Conservation (phyloP, 2,113 vertebrate species). For the Romanogobio albipinnatus region DNA sequence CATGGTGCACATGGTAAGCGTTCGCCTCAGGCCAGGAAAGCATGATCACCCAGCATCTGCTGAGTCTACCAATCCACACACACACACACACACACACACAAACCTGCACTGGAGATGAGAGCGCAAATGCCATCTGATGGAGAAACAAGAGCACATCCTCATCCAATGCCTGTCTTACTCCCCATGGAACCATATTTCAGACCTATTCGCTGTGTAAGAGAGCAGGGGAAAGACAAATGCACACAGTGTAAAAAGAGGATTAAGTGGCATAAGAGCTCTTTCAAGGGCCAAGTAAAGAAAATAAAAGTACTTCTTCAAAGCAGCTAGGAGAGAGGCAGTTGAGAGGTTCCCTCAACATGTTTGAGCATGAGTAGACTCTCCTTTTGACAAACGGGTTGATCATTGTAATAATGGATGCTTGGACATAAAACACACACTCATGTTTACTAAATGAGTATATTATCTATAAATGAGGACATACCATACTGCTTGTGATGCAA, state of each 20-base stretch:
- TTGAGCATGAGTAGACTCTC: constrained; percentile 5
- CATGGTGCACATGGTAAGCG: constrained; percentile 22
- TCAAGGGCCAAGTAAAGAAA: constrained; percentile 17
- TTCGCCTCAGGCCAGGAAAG: constrained; percentile 54
- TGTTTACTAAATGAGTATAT: neutral
- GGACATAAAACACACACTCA: neutral
- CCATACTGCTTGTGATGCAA: neutral
- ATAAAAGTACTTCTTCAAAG: constrained; percentile 31
- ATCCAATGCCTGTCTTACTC: neutral
- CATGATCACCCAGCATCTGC: constrained; percentile 68
- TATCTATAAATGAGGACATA: neutral
- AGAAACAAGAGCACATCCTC: constrained; percentile 20
- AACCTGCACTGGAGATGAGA: constrained; percentile 43
- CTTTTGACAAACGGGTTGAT: neutral
- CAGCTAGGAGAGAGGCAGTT: neutral
- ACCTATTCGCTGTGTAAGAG: neutral
- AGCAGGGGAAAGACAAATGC: neutral
- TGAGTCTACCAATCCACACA: constrained; percentile 13
- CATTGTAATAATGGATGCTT: neutral
- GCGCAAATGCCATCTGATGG: constrained; percentile 38
- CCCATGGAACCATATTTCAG: constrained; percentile 6
- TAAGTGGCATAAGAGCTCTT: constrained; percentile 4
- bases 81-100: constrained; percentile 11
- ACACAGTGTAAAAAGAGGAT: neutral
- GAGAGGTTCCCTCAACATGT: constrained; percentile 14